Conservation (phyloP, 1,140 invertebrate genomes). For the Lysiphlebus fabarum region DNA sequence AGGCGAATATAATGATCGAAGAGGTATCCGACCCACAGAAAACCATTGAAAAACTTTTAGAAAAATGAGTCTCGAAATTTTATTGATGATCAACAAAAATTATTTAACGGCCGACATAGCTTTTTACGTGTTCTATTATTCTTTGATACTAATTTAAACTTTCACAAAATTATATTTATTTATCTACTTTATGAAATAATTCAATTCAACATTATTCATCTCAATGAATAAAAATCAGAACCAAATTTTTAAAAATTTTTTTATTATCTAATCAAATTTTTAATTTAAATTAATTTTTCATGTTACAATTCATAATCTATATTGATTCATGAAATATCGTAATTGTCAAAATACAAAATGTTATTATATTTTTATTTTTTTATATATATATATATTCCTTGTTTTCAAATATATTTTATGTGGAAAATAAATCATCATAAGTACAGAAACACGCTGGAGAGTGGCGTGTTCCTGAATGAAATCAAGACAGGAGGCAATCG, state of each 20-base stretch:
- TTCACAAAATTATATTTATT: too few relatives aligned
- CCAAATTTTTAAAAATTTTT: conserved; percentile 15
- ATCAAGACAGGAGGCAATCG: conserved; percentile 46
- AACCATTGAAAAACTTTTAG: too few relatives aligned
- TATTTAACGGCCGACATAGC: too few relatives aligned
- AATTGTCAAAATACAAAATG: conserved; percentile 44
- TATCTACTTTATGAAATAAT: too few relatives aligned
- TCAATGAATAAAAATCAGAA: too few relatives aligned
- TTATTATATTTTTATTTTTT: not conserved
- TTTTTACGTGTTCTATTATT: too few relatives aligned
- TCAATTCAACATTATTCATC: too few relatives aligned
- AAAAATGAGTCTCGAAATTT: too few relatives aligned
- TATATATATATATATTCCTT: not conserved
- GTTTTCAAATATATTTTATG: conserved; percentile 6
- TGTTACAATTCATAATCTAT: conserved; percentile 57
- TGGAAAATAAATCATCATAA: conserved; percentile 38
- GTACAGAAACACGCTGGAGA: conserved; percentile 33
- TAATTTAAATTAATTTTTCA: conserved; percentile 58
- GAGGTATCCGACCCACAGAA: too few relatives aligned
- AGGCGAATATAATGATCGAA: too few relatives aligned
- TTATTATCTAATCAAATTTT: conserved; percentile 57
- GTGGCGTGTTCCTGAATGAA: conserved; percentile 16
- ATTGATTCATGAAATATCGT: conserved; percentile 57
- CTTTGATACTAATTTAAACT: too few relatives aligned
- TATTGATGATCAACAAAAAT: too few relatives aligned